Conservation (phyloP, 2,797 vertebrate genomes). For the Macrochelys suwanniensis region DNA sequence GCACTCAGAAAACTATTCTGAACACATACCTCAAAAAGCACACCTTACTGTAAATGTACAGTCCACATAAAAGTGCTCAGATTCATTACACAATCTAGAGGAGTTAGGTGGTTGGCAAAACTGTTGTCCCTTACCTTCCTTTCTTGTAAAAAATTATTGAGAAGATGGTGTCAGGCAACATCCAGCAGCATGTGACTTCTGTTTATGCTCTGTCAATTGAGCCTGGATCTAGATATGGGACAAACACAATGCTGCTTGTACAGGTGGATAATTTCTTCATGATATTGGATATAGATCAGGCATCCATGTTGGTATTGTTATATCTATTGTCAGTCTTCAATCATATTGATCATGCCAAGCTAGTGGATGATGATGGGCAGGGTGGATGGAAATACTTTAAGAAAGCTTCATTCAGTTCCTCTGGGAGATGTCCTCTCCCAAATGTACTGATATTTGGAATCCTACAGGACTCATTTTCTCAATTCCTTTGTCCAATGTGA, state of each 20-base stretch:
- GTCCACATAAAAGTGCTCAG: neutral
- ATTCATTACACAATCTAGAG: conserved; percentile 3
- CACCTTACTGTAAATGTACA: neutral
- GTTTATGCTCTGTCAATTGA: neutral
- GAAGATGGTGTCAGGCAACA: neutral
- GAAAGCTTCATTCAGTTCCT: neutral
- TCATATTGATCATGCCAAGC: neutral
- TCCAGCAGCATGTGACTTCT: conserved; percentile 24
- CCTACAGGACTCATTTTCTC: neutral
- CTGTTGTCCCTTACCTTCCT: neutral
- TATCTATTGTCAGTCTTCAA: conserved; percentile 3
- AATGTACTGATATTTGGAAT: neutral
- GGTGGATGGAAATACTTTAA: neutral
- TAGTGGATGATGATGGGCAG: neutral
- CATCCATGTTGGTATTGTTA: neutral
- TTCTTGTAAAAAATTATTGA: neutral
- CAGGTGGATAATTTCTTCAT: conserved; percentile 2
- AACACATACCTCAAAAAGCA: rapidly evolving
- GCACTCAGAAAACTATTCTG: neutral
- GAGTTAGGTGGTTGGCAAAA: rapidly evolving
- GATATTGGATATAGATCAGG: neutral
- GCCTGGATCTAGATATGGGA: neutral
- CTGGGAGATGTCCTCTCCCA: neutral
- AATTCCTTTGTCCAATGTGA: neutral
- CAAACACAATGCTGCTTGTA: neutral